These are phyloP conservation scores for Taenioides sp. DNA, from an alignment of 2,797 vertebrate genomes.

Conservation along the genomic window DNA sequence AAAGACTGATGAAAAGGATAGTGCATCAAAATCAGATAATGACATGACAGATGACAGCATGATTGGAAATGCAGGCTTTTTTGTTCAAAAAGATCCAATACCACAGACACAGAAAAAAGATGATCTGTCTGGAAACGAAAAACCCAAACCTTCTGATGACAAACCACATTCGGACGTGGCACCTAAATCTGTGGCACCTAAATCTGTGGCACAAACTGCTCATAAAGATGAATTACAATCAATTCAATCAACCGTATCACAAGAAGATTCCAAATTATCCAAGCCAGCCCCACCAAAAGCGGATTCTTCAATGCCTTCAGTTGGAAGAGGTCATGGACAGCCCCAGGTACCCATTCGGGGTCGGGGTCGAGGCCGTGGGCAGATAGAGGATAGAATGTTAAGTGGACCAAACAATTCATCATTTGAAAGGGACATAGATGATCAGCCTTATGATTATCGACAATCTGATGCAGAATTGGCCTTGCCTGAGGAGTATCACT, in stretches of 20 bases:
- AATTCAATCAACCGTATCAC: slow-evolving; percentile 34
- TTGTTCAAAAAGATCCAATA: slow-evolving; percentile 78
- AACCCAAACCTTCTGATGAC: slow-evolving; percentile 29
- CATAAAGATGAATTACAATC: slow-evolving; percentile 39
- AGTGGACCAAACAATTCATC: slow-evolving; percentile 39
- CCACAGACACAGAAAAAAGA: slow-evolving; percentile 47
- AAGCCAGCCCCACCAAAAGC: slow-evolving; percentile 40
- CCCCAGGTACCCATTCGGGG: slow-evolving; percentile 34
- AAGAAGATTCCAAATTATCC: slow-evolving; percentile 39
- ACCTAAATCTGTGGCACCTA: slow-evolving; percentile 33
- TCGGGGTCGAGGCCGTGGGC: slow-evolving; percentile 65
- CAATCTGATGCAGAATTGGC: slow-evolving; percentile 70
- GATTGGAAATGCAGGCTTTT: slow-evolving; percentile 69
- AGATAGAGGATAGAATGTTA: slow-evolving; percentile 46
- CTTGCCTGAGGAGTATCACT: slow-evolving; percentile 68
- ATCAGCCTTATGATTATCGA: slow-evolving; percentile 73
- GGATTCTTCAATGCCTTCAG: slow-evolving; percentile 43
- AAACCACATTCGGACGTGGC: slow-evolving; percentile 37
- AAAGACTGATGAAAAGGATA: slow-evolving; percentile 46
- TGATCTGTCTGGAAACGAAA: slow-evolving; percentile 23
- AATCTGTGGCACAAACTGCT: slow-evolving; percentile 34
- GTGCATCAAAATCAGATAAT: slow-evolving; percentile 18
- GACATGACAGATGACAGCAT: slow-evolving; percentile 73
- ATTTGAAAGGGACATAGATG: slow-evolving; percentile 61
- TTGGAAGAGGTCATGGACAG: slow-evolving; percentile 69